Evolutionary conservation across 2,113 vertebrate species (phyloP), one percentile per base, ranked within the genome.

Genomic region (Dromas ardeola): DNA sequence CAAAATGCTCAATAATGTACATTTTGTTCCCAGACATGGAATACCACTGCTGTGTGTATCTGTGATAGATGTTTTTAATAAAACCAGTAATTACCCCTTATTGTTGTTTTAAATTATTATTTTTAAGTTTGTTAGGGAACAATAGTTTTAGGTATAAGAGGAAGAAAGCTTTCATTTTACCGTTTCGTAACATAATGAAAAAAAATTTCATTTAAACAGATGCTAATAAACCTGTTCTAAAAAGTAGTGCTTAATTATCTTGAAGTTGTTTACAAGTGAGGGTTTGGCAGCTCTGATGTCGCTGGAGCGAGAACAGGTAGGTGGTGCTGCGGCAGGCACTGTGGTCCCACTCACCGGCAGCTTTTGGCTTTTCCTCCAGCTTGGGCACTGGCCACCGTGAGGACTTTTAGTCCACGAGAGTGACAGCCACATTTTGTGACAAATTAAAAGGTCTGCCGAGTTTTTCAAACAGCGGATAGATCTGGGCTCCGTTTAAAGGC

Each of bases 31-130:
- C 93, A 97, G 87, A 65, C 91, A 86, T 86, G 65, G 86, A 97
- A 97, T 97, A 94, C 90, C 78, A 97, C 52, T 71, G 67, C 94
- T 97, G 50, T 92, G 69, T 91, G 90, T 95, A 86, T 96, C 88
- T 78, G n/a, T 97, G 98, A 98, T 97, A 96, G 95, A 98, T 98
- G 93, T 69, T 98, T 98, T 98, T 98, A 98, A 98, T 98, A 98
- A 98, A 98, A 96, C 93, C 96, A 97, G 94, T 98, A 98, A 98
- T 98, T 98, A 97, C 83, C 95, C 86, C 88, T 88, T 97, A 92
- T 95, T 93, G 84, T 86, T 96, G 50, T 91, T 97, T 97, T 97
- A 95, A 97, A 97, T 96, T 96, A 85, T 92, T 72, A 71, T 71
- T 97, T 97, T 97, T 91, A 95, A 88, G 65, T 90, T 95, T 76